phyloP scores from a whole-genome alignment of 2,113 vertebrate species.

The Eptesicus fuscus region DNA sequence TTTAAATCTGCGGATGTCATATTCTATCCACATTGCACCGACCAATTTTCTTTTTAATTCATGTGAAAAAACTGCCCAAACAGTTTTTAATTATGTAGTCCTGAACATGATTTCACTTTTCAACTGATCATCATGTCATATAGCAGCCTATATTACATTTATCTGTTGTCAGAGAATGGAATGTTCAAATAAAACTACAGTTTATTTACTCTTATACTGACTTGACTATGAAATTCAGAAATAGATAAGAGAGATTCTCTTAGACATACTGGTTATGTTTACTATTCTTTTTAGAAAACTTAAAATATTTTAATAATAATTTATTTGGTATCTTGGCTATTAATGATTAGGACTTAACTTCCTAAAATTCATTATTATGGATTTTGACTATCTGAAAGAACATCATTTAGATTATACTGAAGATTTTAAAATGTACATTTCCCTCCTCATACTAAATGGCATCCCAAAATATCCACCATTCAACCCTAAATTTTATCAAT shows the following conservation, averaged over 20 bases:
- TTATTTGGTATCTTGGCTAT: slow-evolving; percentile 77
- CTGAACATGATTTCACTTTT: neutral
- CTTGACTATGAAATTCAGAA: slow-evolving; percentile 71
- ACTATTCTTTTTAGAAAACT: slow-evolving; percentile 66
- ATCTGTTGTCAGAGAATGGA: slow-evolving; percentile 51
- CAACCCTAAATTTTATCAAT: slow-evolving; percentile 73
- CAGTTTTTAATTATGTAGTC: slow-evolving; percentile 2
- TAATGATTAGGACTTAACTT: slow-evolving; percentile 70
- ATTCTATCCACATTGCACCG: neutral
- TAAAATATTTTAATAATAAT: slow-evolving; percentile 69
- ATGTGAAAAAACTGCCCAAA: slow-evolving; percentile 45
- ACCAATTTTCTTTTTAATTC: slow-evolving; percentile 17
- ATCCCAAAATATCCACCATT: slow-evolving; percentile 69
- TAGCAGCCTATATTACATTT: slow-evolving; percentile 19
- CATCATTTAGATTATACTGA: slow-evolving; percentile 69
- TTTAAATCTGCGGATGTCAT: neutral
- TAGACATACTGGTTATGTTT: slow-evolving; percentile 62
- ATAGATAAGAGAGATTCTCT: slow-evolving; percentile 61
- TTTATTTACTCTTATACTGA: slow-evolving; percentile 62
- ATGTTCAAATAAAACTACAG: slow-evolving; percentile 50
- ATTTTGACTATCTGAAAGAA: slow-evolving; percentile 61
- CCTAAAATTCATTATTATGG: slow-evolving; percentile 69
- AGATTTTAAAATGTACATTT: slow-evolving; percentile 72
- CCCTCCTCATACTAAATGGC: slow-evolving; percentile 55
- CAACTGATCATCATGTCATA: slow-evolving; percentile 2